Base-by-base conservation (phyloP, 2,797 vertebrate species). In the Cuculus canorus region DNA sequence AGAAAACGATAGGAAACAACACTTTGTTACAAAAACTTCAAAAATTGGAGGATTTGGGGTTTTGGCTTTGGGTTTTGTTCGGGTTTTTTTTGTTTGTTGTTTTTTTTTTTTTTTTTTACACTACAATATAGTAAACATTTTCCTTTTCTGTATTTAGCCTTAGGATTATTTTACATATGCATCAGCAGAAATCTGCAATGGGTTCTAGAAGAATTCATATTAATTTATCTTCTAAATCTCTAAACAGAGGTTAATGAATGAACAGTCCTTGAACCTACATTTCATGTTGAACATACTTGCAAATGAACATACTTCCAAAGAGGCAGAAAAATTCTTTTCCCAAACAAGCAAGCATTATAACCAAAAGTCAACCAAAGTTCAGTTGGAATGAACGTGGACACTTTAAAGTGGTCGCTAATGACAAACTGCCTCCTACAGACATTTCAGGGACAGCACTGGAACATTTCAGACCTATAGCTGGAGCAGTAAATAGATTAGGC, bases 31-130 rank as follows among this genome's bases (percentile, higher is more conserved):
- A 81, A 80, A 73, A 47, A 2, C 1, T 9, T 66, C n/a, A 47
- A 52, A 87, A 76, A 4, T 6, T 52, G 8, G 3, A 1, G 0
- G 1, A 0, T 2, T 43, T 77, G n/a, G 1, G 4, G 23, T 15
- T 30, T 5, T 39, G 39, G 9, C 9, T 22, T 33, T n/a, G 8
- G 4, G 4, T 2, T 43, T n/a, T n/a, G n/a, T n/a, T n/a, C n/a
- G n/a, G n/a, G n/a, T n/a, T n/a, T n/a, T n/a, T 84, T 63, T 63
- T 88, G 68, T 2, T 52, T 15, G 15, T 14, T n/a, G n/a, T 52
- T 15, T 50, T 17, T 33, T n/a, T 39, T 10, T 39, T 39, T 5
- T 2, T 41, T 84, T 68, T 91, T 71, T 3, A n/a, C 23, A 48
- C 8, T 73, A 27, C 6, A 53, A 11, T 35, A n/a, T 6, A 53